Percentiles rank a stretch among this genome's conserved stretches.
These are phyloP conservation scores for Gallinago media DNA, from an alignment of 2,113 vertebrate species.

Conservation along the genomic window DNA sequence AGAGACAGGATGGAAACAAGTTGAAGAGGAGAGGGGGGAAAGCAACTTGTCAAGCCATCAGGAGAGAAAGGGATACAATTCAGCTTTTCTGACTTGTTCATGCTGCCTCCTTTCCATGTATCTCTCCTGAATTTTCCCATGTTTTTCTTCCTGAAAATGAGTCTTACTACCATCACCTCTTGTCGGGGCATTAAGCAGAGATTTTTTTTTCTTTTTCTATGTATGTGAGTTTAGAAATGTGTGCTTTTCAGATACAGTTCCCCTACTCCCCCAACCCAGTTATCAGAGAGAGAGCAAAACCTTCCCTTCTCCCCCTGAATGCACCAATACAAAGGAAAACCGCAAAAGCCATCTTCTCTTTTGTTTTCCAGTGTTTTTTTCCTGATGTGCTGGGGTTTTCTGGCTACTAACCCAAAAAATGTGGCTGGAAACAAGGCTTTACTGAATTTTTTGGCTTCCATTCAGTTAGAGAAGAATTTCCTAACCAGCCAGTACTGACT, in stretches of 20 bases:
- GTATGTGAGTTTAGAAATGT: not conserved
- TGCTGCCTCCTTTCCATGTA: not conserved
- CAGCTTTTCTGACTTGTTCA: not conserved
- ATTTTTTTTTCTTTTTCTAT: not conserved
- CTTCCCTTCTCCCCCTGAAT: not conserved
- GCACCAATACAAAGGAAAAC: not conserved
- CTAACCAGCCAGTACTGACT: not conserved
- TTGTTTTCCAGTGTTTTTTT: not conserved
- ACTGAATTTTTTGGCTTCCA: not conserved
- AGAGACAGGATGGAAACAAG: not conserved
- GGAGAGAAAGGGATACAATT: not conserved
- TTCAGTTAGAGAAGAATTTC: not conserved
- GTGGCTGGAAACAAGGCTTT: not conserved
- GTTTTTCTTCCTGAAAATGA: not conserved
- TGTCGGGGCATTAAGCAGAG: not conserved
- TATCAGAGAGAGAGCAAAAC: not conserved
- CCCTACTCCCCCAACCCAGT: too few relatives aligned
- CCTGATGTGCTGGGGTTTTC: not conserved
- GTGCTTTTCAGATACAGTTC: not conserved
- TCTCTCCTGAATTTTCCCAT: not conserved
- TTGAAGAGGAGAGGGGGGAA: not conserved
- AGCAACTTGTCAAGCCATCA: not conserved
- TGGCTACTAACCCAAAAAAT: not conserved
- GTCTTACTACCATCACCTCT: not conserved
- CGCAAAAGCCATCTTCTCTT: not conserved